These are phyloP conservation scores for Odontomyia ornata DNA, from an alignment of 2,888 invertebrate genomes.

Conservation along the genomic window DNA sequence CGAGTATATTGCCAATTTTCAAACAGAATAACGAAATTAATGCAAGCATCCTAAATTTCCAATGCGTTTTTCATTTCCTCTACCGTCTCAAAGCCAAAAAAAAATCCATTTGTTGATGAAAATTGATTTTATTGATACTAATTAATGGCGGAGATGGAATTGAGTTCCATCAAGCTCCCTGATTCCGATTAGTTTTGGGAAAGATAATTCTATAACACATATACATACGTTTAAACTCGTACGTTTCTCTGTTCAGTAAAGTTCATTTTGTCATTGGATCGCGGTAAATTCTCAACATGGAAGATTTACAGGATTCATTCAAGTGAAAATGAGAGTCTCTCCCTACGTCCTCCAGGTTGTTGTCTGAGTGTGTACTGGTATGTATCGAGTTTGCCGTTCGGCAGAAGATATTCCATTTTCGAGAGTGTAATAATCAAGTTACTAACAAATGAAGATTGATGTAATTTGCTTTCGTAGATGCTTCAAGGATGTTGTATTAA, in stretches of 20 bases:
- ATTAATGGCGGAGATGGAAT: constrained; percentile 15
- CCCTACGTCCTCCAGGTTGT: not conserved
- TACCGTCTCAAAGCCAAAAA: not conserved
- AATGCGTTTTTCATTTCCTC: not conserved
- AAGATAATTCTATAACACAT: not conserved
- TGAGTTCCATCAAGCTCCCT: not conserved
- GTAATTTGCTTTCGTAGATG: constrained; percentile 11
- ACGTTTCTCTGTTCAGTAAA: no score
- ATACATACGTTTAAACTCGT: no score
- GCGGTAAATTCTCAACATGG: not conserved
- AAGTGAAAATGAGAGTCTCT: not conserved
- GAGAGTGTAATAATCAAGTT: constrained; percentile 24
- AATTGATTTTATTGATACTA: constrained; percentile 24
- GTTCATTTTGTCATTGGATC: not conserved
- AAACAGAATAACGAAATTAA: no score
- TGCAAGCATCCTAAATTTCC: no score
- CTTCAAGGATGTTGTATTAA: not conserved
- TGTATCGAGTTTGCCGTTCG: not conserved
- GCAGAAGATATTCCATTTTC: constrained; percentile 1
- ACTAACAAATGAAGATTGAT: constrained; percentile 28
- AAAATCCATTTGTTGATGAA: not conserved
- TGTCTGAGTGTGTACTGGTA: not conserved
- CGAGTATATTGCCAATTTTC: no score
- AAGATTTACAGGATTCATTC: constrained; percentile 4
- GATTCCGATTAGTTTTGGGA: not conserved